phyloP scores from a whole-genome alignment of 2,113 vertebrate genomes.

The Albula glossodonta region DNA sequence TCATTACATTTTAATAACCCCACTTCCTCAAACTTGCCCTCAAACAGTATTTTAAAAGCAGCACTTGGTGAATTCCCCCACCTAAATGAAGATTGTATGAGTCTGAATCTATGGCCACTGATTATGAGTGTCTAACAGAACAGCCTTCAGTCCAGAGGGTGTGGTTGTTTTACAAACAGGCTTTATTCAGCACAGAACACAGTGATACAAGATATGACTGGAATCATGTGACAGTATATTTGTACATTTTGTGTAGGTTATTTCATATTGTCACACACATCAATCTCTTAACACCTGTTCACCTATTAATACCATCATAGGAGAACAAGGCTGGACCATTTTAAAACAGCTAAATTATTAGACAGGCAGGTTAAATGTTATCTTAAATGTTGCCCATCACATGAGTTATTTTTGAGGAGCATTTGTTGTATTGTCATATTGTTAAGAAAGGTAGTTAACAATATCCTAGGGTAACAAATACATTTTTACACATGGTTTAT shows the following conservation, averaged over 20 bases:
- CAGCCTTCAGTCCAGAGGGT: not conserved
- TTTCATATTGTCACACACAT: not conserved
- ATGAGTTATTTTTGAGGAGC: not conserved
- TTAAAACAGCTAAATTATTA: not conserved
- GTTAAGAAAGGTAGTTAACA: too few relatives aligned
- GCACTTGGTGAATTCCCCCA: too few relatives aligned
- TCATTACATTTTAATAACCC: too few relatives aligned
- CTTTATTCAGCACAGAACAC: slow-evolving; percentile 7
- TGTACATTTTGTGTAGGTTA: not conserved
- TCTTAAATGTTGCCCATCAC: not conserved
- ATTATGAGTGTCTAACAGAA: not conserved
- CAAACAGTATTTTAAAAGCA: too few relatives aligned
- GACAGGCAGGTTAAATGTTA: not conserved
- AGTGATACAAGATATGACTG: not conserved
- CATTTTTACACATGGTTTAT: not conserved
- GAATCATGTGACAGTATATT: not conserved
- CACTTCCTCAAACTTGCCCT: too few relatives aligned
- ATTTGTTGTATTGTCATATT: too few relatives aligned
- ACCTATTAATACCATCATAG: not conserved
- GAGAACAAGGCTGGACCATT: not conserved
- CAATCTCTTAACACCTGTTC: not conserved
- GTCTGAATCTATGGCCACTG: too few relatives aligned
- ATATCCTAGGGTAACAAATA: not conserved
- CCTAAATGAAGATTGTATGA: too few relatives aligned
- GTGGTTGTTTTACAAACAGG: slow-evolving; percentile 8